These are phyloP conservation scores for Actinia equina DNA, from an alignment of 64 coral and sea anemone species.

Conservation along the genomic window DNA sequence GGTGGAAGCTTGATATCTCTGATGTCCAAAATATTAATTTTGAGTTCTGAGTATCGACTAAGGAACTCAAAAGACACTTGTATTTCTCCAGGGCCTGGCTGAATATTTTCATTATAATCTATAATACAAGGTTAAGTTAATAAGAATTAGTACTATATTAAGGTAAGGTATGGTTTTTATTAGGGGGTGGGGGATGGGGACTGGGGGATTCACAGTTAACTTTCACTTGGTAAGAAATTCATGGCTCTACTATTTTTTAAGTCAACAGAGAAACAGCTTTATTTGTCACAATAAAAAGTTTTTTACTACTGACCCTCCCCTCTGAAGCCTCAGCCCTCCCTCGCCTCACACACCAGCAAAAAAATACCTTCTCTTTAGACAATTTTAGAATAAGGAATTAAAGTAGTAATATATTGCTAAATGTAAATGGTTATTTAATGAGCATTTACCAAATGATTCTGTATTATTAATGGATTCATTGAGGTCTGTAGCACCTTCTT, in stretches of 20 bases:
- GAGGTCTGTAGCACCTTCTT: neutral
- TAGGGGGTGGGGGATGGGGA: too few relatives aligned
- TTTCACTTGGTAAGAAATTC: too few relatives aligned
- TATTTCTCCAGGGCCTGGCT: constrained; percentile 44
- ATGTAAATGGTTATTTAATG: neutral
- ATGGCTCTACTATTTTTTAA: too few relatives aligned
- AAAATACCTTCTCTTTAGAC: too few relatives aligned
- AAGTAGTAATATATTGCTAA: neutral
- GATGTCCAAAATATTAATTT: constrained; percentile 64
- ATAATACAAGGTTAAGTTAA: neutral
- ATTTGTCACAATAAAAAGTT: too few relatives aligned
- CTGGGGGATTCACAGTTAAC: too few relatives aligned
- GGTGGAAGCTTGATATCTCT: constrained; percentile 64
- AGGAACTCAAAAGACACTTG: constrained; percentile 71
- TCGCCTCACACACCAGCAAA: too few relatives aligned
- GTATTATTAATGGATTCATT: neutral
- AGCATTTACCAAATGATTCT: neutral
- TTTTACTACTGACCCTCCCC: too few relatives aligned
- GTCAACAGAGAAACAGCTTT: too few relatives aligned
- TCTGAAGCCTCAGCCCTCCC: too few relatives aligned
- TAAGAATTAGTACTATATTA: neutral
- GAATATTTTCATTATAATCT: constrained; percentile 11
- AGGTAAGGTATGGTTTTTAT: neutral
- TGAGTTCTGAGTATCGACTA: constrained; percentile 20
- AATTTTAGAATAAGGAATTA: neutral